phyloP scores from a whole-genome alignment of 2,888 invertebrate species.

The Hirtodrosophila trivittata region DNA sequence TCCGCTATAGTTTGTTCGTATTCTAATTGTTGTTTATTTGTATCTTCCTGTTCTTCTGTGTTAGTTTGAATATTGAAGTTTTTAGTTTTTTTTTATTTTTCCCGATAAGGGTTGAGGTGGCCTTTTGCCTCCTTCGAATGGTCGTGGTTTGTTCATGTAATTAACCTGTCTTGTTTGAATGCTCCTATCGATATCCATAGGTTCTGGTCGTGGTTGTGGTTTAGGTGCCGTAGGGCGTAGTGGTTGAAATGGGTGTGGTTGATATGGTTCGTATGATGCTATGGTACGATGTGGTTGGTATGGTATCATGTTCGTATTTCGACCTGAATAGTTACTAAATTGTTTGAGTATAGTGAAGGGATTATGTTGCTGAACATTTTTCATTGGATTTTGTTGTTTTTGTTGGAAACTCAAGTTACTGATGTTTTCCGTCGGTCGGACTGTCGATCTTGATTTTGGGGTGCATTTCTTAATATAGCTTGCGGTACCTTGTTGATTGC shows the following conservation, averaged over 20 bases:
- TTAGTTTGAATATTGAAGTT: constrained; percentile 8
- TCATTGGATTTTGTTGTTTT: too few relatives aligned
- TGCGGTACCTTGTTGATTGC: too few relatives aligned
- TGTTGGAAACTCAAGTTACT: too few relatives aligned
- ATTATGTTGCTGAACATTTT: too few relatives aligned
- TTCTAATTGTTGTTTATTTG: neutral
- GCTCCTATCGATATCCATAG: constrained; percentile 33
- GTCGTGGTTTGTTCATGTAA: constrained; percentile 25
- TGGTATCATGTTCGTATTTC: constrained; percentile 1
- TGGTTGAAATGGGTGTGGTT: constrained; percentile 3
- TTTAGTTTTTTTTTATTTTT: neutral
- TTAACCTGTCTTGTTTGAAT: constrained; percentile 27
- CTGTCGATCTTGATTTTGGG: too few relatives aligned
- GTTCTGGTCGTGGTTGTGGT: constrained; percentile 29
- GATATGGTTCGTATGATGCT: neutral
- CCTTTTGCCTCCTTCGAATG: constrained; percentile 1
- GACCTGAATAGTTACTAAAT: neutral
- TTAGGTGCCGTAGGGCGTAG: constrained; percentile 20
- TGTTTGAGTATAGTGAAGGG: too few relatives aligned
- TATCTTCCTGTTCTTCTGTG: neutral
- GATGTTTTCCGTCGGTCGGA: too few relatives aligned
- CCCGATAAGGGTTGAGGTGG: neutral
- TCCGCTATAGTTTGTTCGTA: constrained; percentile 1
- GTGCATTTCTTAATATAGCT: too few relatives aligned
- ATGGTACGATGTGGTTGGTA: neutral